Evolutionary conservation across 2,888 invertebrate genomes (phyloP), one percentile per base, ranked within the genome.

Genomic region (Hedya salicella): DNA sequence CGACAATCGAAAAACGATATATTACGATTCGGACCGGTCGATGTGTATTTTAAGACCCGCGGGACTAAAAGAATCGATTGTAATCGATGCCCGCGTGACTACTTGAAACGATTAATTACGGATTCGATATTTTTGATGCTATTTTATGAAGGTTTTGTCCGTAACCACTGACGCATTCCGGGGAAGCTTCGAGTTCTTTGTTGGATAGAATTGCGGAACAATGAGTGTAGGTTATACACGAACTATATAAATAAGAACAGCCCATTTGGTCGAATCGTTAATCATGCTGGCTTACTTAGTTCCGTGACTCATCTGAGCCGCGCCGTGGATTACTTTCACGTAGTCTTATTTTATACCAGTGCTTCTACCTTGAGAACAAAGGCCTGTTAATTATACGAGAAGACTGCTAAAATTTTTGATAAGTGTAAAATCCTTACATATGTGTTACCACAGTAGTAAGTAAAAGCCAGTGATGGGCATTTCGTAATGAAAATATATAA

Each of bases 1-100:
- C 74, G 77, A 82, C 83, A 81, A 89, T 86, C 81, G 83, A 81
- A 85, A 85, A 85, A 79, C 84, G 79, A 88, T 90, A 70, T 68
- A 73, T 71, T 72, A 72, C 80, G 75, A 79, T 79, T 80, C 75
- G 72, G 75, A 70, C 74, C 74, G 74, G 68, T 75, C 81, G 83
- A 88, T 87, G 84, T 83, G 86, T 87, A 86, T 88, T 88, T 85
- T 80, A 84, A 80, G 79, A 84, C 78, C 77, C 81, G 81, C 69
- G 66, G 70, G 60, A 69, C 74, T 62, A 82, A 81, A 81, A 79
- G 80, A 81, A 81, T 79, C 78, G 75, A 77, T 75, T 68, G 70
- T 62, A 78, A 80, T 81, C 75, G 78, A 79, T 77, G 76, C 68
- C 87, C 71, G 85, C 87, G 87, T 88, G 88, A 82, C 82, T 73